Evolutionary conservation across 2,888 invertebrate species (phyloP), one percentile per base, ranked within the genome.

Genomic region (Acrobasis suavella): DNA sequence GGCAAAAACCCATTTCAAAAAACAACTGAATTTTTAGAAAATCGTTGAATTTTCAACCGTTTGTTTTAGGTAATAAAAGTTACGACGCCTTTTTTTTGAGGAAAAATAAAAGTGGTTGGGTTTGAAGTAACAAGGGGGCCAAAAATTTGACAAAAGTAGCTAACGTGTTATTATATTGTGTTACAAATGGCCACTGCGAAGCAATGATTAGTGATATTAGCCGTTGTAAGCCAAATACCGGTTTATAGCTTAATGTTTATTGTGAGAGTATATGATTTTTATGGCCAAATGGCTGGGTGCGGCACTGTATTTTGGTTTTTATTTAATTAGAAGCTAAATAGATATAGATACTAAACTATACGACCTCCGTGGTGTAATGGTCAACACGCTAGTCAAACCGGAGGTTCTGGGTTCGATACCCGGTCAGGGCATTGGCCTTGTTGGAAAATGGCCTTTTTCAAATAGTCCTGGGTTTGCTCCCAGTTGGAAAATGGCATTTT

Each of bases 141-240:
- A 73, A 72, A 75, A 80, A 85, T 74, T 84, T 85, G 88, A 85
- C 85, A 83, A 80, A 75, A 75, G 74, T 72, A 32, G 32, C 32
- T 32, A 78, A 82, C 76, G 81, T 84, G 82, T 89, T 88, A 91
- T 91, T 91, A 91, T 85, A 87, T 90, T 83, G 83, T 81, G 81
- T 83, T 85, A 79, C 79, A 85, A 87, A 89, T 85, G 82, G 82
- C 76, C 66, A 80, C 76, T 82, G 78, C 76, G 73, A 77, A 72
- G 84, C 80, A 78, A 90, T 89, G 86, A 89, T 89, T 89, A 87
- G 76, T 80, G 76, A 80, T 72, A 78, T 79, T 75, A 74, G 56
- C 14, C 74, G 70, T 80, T 76, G 77, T 83, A 82, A 77, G 73
- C 72, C 72, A 66, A 78, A 79, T 79, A 78, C 75, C 68, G 58